Evolutionary conservation across 1,140 invertebrate genomes (phyloP), one percentile per base, ranked within the genome.

Genomic region (Drosophila yakuba): DNA sequence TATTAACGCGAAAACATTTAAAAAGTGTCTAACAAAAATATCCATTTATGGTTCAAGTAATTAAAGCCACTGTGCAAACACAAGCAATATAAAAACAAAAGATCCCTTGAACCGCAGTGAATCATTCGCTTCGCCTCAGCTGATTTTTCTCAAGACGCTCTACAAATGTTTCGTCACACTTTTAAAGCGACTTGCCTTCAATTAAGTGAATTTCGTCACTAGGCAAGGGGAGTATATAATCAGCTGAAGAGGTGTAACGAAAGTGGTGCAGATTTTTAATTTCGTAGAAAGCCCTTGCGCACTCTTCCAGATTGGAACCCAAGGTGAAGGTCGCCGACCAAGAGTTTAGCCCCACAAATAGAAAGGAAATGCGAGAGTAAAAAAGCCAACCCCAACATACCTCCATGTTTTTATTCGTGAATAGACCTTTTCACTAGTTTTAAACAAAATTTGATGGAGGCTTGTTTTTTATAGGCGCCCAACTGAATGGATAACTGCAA

Each of bases 301-400:
- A 74, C 83, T 84, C 80, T 90, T 59, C 71, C 75, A 89, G 83
- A 89, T 84, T 88, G 84, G 76, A 80, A 59, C 39, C 66, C 85
- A 89, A 89, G 84, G 85, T 89, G 84, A 89, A 89, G 84, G 85
- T 89, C 85, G 83, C 54, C 47, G 32, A 43, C 17, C n/a, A 43
- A 66, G 47, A 63, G 66, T 48, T 61, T 58, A 55, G 60, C 51
- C 74, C 57, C 74, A 73, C 69, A 82, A 72, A 67, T 43, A 63
- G 55, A 38, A 64, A 60, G 38, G 52, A 41, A 43, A 60, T 57
- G 48, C 44, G 59, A 48, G 25, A 23, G 47, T 47, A 63, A 71
- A 75, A 48, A 47, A 58, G 62, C 56, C 23, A 41, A 62, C 48
- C 59, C 17, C 52, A 59, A 77, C 84, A 78, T 80, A 89, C 84